Evolutionary conservation across 1,140 invertebrate species (phyloP), one percentile per base, ranked within the genome.

Genomic region (Drosophila jambulina): DNA sequence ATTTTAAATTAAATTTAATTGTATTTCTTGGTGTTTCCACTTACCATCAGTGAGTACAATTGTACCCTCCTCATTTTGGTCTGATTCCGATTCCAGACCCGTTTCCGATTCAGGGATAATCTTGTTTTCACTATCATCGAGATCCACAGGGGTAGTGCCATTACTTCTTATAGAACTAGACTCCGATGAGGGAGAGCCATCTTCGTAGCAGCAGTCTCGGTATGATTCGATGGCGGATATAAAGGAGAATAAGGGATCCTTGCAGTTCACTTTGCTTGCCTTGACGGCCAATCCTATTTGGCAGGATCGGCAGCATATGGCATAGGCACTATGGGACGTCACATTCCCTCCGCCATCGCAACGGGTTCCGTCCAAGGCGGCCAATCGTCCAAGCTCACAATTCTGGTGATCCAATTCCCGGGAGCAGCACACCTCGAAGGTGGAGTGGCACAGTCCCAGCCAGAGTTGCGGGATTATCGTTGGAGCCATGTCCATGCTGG

Each of bases 211-310:
- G 36, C 92, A 93, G 43, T 82, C 49, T 6, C 68, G 68, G 65
- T 83, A 92, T 0, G 92, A 82, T 60, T 93, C 85, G 6, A 92
- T 91, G 27, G 81, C 70, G 4, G 64, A 63, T 43, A 92, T 78
- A 45, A 84, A 92, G 13, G 78, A 84, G 27, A 88, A 86, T 17
- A 91, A 36, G 0, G 80, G 64, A 53, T 91, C 83, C 40, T 58
- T 75, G 45, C 92, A 93, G 25, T 88, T 79, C 13, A 86, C 83
- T 36, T 80, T 74, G 46, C 84, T 91, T 1, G 87, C 91, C 56
- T 83, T 91, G 5, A 93, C 85, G 13, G 91, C 87, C 27, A 93
- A 43, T 2, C 92, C 92, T 34, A 93, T 82, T 71, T 93, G 92
- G 45, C 92, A 93, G 1, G 88, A 75, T 9, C 90, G 84, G 53